Conservation (phyloP, 2,888 invertebrate genomes). For the Drosophila colorata region DNA sequence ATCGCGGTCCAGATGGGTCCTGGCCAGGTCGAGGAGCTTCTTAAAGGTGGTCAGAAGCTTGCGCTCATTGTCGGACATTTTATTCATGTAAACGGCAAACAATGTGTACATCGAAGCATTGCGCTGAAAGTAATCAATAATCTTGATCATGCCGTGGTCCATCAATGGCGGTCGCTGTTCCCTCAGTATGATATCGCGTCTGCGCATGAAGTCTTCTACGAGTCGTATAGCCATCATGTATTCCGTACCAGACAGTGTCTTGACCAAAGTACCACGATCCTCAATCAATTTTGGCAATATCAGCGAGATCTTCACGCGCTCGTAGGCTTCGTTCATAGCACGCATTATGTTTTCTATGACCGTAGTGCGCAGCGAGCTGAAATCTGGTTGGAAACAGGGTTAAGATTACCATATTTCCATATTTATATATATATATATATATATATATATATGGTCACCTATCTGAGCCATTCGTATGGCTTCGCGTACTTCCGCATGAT, state of each 20-base stretch:
- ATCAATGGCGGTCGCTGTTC: conserved; percentile 43
- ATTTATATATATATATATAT: no score
- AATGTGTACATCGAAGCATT: conserved; percentile 40
- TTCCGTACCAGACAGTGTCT: conserved; percentile 31
- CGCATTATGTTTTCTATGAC: conserved; percentile 44
- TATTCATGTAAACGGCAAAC: conserved; percentile 26
- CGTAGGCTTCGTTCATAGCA: conserved; percentile 40
- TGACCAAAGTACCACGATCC: conserved; percentile 7
- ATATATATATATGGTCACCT: conserved; percentile 8
- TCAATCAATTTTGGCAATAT: conserved; percentile 59
- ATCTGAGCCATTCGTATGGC: conserved; percentile 7
- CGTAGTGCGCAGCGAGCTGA: conserved; percentile 34
- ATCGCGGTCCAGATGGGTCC: conserved; percentile 40
- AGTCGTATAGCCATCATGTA: conserved; percentile 41
- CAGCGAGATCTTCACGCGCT: conserved; percentile 59
- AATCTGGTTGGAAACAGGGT: conserved; percentile 37
- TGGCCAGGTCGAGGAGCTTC: conserved; percentile 36
- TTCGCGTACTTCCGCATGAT: neutral
- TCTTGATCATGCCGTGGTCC: conserved; percentile 56
- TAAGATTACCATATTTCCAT: no score
- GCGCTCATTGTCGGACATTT: conserved; percentile 31
- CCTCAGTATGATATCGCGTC: conserved; percentile 45
- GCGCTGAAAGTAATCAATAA: conserved; percentile 64
- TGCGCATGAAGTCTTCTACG: conserved; percentile 43
- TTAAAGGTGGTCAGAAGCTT: conserved; percentile 49